A percentile compares a stretch with the other conserved stretches of the same genome.
phyloP scores from a whole-genome alignment of 2,113 vertebrate genomes.

The Pao palembangensis region DNA sequence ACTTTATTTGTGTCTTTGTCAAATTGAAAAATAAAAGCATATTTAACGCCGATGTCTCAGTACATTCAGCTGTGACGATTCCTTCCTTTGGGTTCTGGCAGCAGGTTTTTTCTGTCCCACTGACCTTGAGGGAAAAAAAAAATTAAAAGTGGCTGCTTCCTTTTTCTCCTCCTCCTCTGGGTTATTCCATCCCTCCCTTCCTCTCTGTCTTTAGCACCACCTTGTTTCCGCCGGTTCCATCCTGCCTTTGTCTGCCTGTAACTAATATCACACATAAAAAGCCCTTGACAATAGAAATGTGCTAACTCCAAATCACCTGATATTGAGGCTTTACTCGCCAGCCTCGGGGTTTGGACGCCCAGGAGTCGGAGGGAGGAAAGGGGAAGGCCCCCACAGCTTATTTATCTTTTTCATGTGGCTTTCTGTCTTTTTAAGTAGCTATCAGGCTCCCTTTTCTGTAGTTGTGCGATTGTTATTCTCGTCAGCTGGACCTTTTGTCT shows the following conservation, averaged over 20 bases:
- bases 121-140: slow-evolving; percentile 49
- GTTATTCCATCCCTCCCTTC: slow-evolving; percentile 5
- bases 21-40: neutral
- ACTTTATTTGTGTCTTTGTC: neutral
- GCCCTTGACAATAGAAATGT: slow-evolving; percentile 51
- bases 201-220: slow-evolving; percentile 19
- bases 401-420: slow-evolving; percentile 65
- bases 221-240: slow-evolving; percentile 63
- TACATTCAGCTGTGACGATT: no score
- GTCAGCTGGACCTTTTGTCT: slow-evolving; percentile 58
- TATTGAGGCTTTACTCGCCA: slow-evolving; percentile 51
- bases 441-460: slow-evolving; percentile 32
- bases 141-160: slow-evolving; percentile 39
- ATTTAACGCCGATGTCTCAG: no score
- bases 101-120: slow-evolving; percentile 47
- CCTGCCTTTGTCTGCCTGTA: slow-evolving; percentile 66
- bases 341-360: slow-evolving; percentile 44
- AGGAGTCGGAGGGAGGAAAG: slow-evolving; percentile 22
- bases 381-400: slow-evolving; percentile 52
- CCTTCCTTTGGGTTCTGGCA: no score
- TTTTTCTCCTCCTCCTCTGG: slow-evolving; percentile 12
- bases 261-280: slow-evolving; percentile 73
- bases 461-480: slow-evolving; percentile 58
- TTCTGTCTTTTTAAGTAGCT: slow-evolving; percentile 46
- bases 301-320: slow-evolving; percentile 61